phyloP scores from a whole-genome alignment of 2,113 vertebrate species.

The Phyllopteryx taeniolatus region DNA sequence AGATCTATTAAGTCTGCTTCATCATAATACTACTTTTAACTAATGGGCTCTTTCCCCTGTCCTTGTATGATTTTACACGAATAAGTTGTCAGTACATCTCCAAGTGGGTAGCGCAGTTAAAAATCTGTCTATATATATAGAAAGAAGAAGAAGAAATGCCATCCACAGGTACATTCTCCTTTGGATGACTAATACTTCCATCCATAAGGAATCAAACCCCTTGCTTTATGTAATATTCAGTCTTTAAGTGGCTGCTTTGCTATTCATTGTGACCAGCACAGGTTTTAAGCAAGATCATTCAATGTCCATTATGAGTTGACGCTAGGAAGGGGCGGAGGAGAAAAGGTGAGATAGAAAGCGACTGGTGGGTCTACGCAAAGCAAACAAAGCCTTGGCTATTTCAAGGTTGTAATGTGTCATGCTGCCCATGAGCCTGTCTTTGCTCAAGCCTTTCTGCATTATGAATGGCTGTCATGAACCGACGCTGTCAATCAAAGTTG shows the following conservation, averaged over 20 bases:
- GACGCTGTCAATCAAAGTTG: constrained; percentile 35
- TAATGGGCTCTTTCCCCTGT: background rate
- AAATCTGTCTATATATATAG: background rate
- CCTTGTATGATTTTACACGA: background rate
- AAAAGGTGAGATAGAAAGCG: background rate
- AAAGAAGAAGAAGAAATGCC: too few species aligned
- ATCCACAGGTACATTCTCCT: background rate
- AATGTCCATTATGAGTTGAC: constrained; percentile 28
- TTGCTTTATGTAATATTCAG: constrained; percentile 44
- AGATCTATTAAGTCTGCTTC: too few species aligned
- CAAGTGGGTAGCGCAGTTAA: background rate
- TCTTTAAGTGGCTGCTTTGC: constrained; percentile 33
- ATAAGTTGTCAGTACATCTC: background rate
- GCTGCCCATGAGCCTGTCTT: constrained; percentile 43
- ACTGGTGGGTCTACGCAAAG: constrained; percentile 10
- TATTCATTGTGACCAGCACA: constrained; percentile 25
- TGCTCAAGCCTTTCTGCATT: constrained; percentile 44
- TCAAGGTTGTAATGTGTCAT: constrained; percentile 58
- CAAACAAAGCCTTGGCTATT: constrained; percentile 51
- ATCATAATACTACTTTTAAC: too few species aligned
- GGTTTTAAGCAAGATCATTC: constrained; percentile 48
- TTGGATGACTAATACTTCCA: constrained; percentile 23
- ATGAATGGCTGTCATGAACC: constrained; percentile 37
- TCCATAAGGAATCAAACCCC: constrained; percentile 31
- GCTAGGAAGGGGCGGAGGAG: background rate